A percentile compares a stretch with the other conserved stretches of the same genome.
phyloP scores from a whole-genome alignment of 2,888 invertebrate species.

The Lysandra coridon region DNA sequence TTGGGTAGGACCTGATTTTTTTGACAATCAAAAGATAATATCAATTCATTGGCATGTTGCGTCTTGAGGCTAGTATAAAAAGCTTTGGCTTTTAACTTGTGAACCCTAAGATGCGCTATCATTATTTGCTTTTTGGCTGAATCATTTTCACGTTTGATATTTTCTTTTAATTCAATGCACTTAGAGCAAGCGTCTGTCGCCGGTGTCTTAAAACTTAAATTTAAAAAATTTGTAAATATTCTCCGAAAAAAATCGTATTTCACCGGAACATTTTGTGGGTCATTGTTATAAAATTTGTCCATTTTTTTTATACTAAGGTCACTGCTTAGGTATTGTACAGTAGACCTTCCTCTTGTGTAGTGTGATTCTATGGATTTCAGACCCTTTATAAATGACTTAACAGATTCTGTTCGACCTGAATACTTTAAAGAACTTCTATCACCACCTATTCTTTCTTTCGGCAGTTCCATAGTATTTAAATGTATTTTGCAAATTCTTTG shows the following conservation, averaged over 20 bases:
- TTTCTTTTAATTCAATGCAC: conserved; percentile 39
- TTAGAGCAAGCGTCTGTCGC: conserved; percentile 37
- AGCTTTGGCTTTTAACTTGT: conserved; percentile 43
- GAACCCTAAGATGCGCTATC: conserved; percentile 38
- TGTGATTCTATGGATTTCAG: conserved; percentile 17
- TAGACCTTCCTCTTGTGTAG: conserved; percentile 30
- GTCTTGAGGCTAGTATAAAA: conserved; percentile 43
- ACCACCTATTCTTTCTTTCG: conserved; percentile 39
- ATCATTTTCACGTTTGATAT: conserved; percentile 40
- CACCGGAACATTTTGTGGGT: conserved; percentile 28
- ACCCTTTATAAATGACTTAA: conserved; percentile 17
- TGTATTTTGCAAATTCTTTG: conserved; percentile 42
- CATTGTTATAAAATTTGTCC: conserved; percentile 31
- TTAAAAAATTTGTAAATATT: conserved; percentile 31
- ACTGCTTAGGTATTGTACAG: conserved; percentile 32
- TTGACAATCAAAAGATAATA: conserved; percentile 42
- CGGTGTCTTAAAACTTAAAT: conserved; percentile 33
- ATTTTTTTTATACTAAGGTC: conserved; percentile 33
- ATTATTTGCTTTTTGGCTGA: conserved; percentile 35
- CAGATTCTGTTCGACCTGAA: conserved; percentile 18
- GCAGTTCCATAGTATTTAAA: conserved; percentile 39
- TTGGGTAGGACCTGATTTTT: conserved; percentile 44
- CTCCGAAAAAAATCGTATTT: conserved; percentile 31
- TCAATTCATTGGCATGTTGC: conserved; percentile 39
- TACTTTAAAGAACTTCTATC: conserved; percentile 25